Evolutionary conservation across 2,888 invertebrate species (phyloP).

Genomic region (Thumatha senex): DNA sequence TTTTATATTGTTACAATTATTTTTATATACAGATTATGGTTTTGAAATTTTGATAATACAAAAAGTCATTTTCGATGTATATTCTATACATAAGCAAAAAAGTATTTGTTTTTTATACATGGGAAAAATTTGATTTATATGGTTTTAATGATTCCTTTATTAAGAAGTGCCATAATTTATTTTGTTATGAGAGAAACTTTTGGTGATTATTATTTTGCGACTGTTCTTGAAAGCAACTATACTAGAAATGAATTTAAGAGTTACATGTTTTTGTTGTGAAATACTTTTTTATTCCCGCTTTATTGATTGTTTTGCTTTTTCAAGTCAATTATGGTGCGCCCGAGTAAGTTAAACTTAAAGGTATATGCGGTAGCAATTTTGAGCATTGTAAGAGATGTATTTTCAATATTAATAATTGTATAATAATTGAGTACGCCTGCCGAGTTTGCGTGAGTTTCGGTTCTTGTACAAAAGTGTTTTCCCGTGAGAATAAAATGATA

Average conservation of each 20-base stretch:
- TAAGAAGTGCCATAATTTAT: slow-evolving; percentile 38
- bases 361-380: slow-evolving; percentile 44
- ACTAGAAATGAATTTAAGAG: slow-evolving; percentile 22
- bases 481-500: too few relatives aligned
- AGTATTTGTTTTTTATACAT: background rate
- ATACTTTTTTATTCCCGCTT: slow-evolving; percentile 27
- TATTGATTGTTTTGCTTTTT: slow-evolving; percentile 50
- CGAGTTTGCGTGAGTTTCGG: too few relatives aligned
- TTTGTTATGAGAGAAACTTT: slow-evolving; percentile 21
- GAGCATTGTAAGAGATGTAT: slow-evolving; percentile 44
- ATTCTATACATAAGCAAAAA: background rate
- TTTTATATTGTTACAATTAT: slow-evolving; percentile 25
- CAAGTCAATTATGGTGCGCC: slow-evolving; percentile 80
- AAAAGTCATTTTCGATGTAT: slow-evolving; percentile 12
- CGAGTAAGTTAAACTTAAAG: slow-evolving; percentile 47
- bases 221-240: slow-evolving; percentile 16
- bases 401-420: background rate
- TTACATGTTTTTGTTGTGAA: slow-evolving; percentile 30
- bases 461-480: too few relatives aligned
- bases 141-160: slow-evolving; percentile 18
- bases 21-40: slow-evolving; percentile 15
- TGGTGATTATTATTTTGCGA: slow-evolving; percentile 17
- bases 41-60: slow-evolving; percentile 20
- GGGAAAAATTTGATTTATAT: slow-evolving; percentile 1
- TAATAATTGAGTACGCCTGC: too few relatives aligned